phyloP scores from a whole-genome alignment of 1,140 invertebrate genomes.

The Aradophagus sp. region DNA sequence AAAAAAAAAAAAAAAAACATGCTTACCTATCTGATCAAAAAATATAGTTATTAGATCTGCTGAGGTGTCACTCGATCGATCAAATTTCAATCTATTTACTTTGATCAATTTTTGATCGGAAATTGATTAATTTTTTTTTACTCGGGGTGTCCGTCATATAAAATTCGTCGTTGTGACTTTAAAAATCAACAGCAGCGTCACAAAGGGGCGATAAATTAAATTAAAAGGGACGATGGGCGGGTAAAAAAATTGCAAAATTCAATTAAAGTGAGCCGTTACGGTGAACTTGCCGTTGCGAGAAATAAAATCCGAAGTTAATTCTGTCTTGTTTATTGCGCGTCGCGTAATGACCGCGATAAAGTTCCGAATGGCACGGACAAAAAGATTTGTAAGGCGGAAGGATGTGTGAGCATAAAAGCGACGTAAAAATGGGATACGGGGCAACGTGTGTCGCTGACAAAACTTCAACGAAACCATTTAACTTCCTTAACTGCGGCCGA shows the following conservation, averaged over 20 bases:
- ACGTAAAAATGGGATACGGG: conserved; percentile 28
- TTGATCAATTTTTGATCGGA: too few relatives aligned
- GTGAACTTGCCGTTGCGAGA: too few relatives aligned
- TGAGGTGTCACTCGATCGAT: too few relatives aligned
- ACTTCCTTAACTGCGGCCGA: conserved; percentile 24
- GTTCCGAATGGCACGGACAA: conserved; percentile 13
- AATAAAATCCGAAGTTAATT: conserved; percentile 3
- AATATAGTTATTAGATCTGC: too few relatives aligned
- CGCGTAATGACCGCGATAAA: conserved; percentile 30
- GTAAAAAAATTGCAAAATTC: not conserved
- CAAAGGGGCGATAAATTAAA: not conserved
- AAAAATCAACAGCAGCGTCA: too few relatives aligned
- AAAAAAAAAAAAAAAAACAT: too few relatives aligned
- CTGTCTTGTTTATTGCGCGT: conserved; percentile 25
- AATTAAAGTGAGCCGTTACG: not conserved
- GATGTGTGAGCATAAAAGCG: conserved; percentile 16
- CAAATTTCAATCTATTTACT: too few relatives aligned
- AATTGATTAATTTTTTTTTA: too few relatives aligned
- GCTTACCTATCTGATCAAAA: too few relatives aligned
- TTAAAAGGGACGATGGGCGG: not conserved
- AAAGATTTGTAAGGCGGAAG: conserved; percentile 27
- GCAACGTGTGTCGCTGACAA: conserved; percentile 35
- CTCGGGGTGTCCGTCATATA: too few relatives aligned
- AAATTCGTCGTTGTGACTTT: too few relatives aligned
- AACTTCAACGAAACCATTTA: conserved; percentile 30